Base-by-base conservation (phyloP, 2,888 invertebrate genomes). In the Plebejus anna region DNA sequence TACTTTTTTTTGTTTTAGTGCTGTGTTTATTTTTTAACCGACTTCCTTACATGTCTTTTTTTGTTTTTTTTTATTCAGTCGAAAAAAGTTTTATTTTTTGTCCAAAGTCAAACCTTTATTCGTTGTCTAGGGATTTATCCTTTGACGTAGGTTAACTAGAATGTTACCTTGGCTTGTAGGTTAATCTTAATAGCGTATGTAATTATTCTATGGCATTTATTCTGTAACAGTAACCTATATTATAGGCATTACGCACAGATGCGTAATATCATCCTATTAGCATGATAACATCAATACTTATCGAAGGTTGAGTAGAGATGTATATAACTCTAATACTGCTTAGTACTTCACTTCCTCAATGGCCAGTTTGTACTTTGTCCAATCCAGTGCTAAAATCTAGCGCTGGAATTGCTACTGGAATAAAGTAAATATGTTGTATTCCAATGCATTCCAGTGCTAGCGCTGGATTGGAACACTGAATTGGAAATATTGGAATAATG, bases 131-230 rank as follows among this genome's bases (percentile, higher is more conserved):
- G 61, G 28, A 11, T 66, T 66, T 5, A 59, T 61, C 13, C 6
- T 61, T 61, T 36, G 66, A 22, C 61, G 22, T 38, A 70, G 13
- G 70, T 13, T 36, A 70, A 11, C 9, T 38, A 22, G 42, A 70
- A 70, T n/a, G 38, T 42, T 42, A 71, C 71, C 71, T 71, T 71
- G 71, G 42, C 22, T 22, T 71, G 28, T 71, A n/a, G 71, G 71
- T 42, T 71, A 71, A 71, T 71, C 9, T 42, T 71, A 71, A 71
- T 71, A n/a, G 22, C 22, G 9, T n/a, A 42, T 1, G 71, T 42
- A 71, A 71, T 71, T 71, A n/a, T 71, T n/a, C 22, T 4, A 16
- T 42, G 71, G 71, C 42, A 61, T 61, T 61, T 28, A 28, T 61
- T 28, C 13, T 61, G 28, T 38, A 36, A 36, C 38, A 70, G 36